Base-by-base conservation (phyloP, 2,888 invertebrate species). In the Idaea dimidiata region DNA sequence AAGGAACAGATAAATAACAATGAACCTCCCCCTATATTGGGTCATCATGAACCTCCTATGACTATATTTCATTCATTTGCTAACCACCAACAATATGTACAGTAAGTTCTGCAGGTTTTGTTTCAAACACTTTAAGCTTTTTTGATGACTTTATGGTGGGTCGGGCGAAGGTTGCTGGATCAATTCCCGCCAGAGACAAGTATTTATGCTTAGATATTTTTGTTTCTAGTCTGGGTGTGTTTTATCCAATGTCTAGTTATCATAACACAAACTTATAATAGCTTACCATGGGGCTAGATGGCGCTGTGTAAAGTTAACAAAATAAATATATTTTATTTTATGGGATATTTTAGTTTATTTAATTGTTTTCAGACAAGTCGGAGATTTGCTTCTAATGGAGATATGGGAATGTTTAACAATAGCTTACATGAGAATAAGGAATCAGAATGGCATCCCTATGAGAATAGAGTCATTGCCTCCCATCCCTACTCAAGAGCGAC, bases 361-460 rank as follows among this genome's bases (percentile, higher is more conserved):
- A 17, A 16, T 16, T 55, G 8, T 6, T 82, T 89, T 80, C 70
- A 91, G 93, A 59, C 83, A 93, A 57, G 86, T 94, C 59, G 89
- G 93, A 17, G 94, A 95, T 59, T 81, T 95, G 60, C 82, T 95
- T 57, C 80, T 95, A 6, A 87, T 94, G 79, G 95, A 95, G 80
- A 91, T 94, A 57, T 95, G 95, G 95, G 93, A 93, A 73, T 87
- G 83, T 66, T 71, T 93, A 65, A 80, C 90, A 6, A 79, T 89
- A 70, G 86, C 85, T 0, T 83, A 85, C 69, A 78, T 73, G 72
- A 86, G 82, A 68, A 75, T 74, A 24, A 72, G 76, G 67, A 74
- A 66, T 16, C 17, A 18, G 17, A 55, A 55, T 60, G 72, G 67
- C 8, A 65, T 88, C 10, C 73, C 81, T 71, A 83, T 91, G 84